A percentile compares a stretch with the other conserved stretches of the same genome.
phyloP scores from a whole-genome alignment of 2,888 invertebrate species.

The Byasa hedistus region DNA sequence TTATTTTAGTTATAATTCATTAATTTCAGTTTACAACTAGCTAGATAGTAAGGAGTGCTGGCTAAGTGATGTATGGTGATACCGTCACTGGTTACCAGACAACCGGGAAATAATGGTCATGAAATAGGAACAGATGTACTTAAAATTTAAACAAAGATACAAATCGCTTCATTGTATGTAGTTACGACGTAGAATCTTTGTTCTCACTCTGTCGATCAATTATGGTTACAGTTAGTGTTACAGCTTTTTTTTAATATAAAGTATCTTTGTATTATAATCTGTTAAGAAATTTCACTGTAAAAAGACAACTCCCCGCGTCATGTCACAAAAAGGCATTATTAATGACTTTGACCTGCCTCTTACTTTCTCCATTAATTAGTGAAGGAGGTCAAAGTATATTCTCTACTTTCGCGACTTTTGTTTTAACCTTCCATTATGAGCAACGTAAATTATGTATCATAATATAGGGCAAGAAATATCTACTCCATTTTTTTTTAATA shows the following conservation, averaged over 20 bases:
- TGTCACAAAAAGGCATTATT: conserved; percentile 16
- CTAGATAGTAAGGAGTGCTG: too few species aligned
- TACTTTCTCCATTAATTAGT: conserved; percentile 30
- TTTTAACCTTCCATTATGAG: conserved; percentile 26
- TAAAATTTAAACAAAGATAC: too few species aligned
- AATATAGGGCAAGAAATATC: conserved; percentile 15
- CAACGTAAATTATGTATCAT: conserved; percentile 20
- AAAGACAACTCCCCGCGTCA: neutral
- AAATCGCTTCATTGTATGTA: too few species aligned
- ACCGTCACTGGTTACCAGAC: neutral
- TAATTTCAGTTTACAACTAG: too few species aligned
- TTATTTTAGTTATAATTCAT: too few species aligned
- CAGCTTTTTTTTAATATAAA: neutral
- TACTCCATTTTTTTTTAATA: neutral
- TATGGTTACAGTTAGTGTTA: too few species aligned
- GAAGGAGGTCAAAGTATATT: conserved; percentile 29
- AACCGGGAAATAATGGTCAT: neutral
- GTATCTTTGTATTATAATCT: neutral
- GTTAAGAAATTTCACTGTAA: conserved; percentile 1
- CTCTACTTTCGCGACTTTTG: conserved; percentile 28
- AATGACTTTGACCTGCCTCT: conserved; percentile 26
- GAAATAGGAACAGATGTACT: neutral
- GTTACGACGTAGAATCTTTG: neutral
- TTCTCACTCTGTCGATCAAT: neutral
- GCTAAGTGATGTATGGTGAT: too few species aligned